Evolutionary conservation across 2,888 invertebrate genomes (phyloP), one percentile per base, ranked within the genome.

Genomic region (Silvanus unidentatus): DNA sequence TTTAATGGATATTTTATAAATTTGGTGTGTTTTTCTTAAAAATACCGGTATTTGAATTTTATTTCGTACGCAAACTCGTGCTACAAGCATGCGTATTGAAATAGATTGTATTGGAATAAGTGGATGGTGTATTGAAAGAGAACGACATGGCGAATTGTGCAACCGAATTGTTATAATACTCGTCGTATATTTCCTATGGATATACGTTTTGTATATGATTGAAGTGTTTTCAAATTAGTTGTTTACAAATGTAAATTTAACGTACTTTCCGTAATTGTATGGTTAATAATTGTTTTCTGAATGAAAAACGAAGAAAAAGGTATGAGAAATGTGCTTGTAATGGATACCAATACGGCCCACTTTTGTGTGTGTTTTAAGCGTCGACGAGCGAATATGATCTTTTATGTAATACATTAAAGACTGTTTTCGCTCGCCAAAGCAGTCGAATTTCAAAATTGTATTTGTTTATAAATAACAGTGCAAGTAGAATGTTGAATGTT

Each of bases 261-360:
- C 4, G 37, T 27, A 14, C 34, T 27, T 22, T 22, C 42, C 32
- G 40, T 40, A 37, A 36, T 34, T 43, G 22, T 22, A 22, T 8
- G 22, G 8, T 22, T 5, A 22, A 22, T 8, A 22, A 22, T 22
- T 22, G 22, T 22, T 22, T 5, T 5, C 3, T 22, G 8, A 22
- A 22, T 22, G 22, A 22, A 22, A 22, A 22, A 22, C 22, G 22
- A 22, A 37, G 42, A 57, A 63, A 64, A 64, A 65, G 65, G 68
- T 69, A 64, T 54, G 64, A 59, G 51, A 58, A 57, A 45, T 55
- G 42, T 51, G 43, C 37, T 41, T 62, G 60, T 60, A 69, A 68
- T 69, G 64, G 65, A 68, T 65, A 66, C 60, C 67, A 65, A 69
- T 72, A 72, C 60, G 67, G 72, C 61, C 68, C 60, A 72, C 63